A percentile compares a stretch with the other conserved stretches of the same genome.
phyloP scores from a whole-genome alignment of 2,797 vertebrate species.

The Alcedo atthis region DNA sequence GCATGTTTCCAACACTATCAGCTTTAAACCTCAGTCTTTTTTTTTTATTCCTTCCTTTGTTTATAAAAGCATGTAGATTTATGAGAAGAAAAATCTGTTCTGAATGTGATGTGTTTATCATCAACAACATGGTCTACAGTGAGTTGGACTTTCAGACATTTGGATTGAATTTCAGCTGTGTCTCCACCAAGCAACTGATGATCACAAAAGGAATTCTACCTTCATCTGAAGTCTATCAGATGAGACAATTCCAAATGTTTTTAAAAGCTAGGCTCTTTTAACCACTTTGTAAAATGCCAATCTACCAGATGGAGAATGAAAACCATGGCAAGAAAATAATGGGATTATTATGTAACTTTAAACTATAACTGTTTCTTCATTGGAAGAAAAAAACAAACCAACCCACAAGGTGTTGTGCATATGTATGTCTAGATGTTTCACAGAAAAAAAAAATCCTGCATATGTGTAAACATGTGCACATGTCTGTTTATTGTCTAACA shows the following conservation, averaged over 20 bases:
- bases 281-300: background rate
- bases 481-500: background rate
- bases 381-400: background rate
- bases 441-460: background rate
- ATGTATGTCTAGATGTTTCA: background rate
- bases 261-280: background rate
- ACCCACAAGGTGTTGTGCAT: background rate
- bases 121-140: background rate
- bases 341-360: background rate
- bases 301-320: background rate
- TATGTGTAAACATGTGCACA: background rate
- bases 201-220: constrained; percentile 3
- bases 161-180: background rate
- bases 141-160: background rate
- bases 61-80: background rate
- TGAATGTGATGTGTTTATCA: background rate
- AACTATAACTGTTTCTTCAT: accelerated
- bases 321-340: background rate
- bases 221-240: background rate
- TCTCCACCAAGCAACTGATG: background rate
- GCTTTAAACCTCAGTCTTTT: background rate
- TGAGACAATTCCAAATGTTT: constrained; percentile 3
- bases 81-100: background rate
- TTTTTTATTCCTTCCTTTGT: background rate
- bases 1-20: background rate